Percentiles rank a stretch among this genome's conserved stretches.
phyloP scores from a whole-genome alignment of 2,797 vertebrate genomes.

The Luscinia luscinia region DNA sequence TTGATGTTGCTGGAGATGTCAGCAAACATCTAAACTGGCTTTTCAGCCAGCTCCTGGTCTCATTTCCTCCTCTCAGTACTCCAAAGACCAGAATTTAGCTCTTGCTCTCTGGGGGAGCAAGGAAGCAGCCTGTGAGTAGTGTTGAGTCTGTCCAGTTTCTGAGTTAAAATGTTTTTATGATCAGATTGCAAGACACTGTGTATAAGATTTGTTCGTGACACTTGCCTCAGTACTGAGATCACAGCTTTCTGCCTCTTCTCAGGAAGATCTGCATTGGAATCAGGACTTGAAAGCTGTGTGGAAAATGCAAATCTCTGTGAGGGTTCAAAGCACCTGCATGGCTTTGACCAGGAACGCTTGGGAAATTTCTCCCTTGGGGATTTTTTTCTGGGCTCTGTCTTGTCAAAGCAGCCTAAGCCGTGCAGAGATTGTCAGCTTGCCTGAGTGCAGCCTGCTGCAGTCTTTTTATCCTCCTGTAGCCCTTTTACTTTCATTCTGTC shows the following conservation, averaged over 20 bases:
- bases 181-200: not conserved
- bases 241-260: not conserved
- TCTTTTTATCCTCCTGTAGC: not conserved
- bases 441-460: not conserved
- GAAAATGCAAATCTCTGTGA: not conserved
- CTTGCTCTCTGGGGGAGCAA: not conserved
- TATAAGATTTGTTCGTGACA: not conserved
- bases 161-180: not conserved
- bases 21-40: not conserved
- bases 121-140: not conserved
- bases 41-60: not conserved
- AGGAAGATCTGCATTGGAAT: not conserved
- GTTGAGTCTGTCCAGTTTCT: not conserved
- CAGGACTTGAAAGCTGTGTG: not conserved
- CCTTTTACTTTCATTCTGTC: not conserved
- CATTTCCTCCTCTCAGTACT: not conserved
- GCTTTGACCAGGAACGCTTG: not conserved
- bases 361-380: not conserved
- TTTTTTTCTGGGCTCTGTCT: not conserved
- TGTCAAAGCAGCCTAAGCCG: not conserved
- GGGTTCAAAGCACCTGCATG: not conserved
- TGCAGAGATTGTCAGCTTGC: not conserved
- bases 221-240: not conserved
- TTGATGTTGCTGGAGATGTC: not conserved
- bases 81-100: not conserved